Evolutionary conservation across 2,113 vertebrate genomes (phyloP).

Genomic region (Paedocypris sp.): DNA sequence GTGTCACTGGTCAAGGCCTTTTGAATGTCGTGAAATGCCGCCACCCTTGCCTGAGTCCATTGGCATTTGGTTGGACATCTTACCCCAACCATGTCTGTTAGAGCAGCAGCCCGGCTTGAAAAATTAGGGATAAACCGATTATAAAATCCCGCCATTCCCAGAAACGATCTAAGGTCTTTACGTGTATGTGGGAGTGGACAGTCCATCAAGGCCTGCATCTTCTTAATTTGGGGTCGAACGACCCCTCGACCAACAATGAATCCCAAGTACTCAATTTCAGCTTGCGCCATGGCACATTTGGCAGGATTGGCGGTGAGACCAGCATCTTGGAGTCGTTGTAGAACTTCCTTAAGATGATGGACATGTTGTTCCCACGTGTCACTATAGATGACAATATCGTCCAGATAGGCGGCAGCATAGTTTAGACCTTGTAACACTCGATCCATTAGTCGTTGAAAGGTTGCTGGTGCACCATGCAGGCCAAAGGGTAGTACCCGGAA

Average conservation of each 20-base stretch:
- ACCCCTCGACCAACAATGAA: background rate
- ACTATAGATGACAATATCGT: background rate
- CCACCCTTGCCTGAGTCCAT: background rate
- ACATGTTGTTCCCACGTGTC: constrained; percentile 6
- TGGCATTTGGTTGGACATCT: background rate
- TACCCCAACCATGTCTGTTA: background rate
- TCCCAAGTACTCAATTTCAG: background rate
- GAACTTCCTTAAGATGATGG: background rate
- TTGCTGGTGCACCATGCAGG: background rate
- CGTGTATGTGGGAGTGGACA: background rate
- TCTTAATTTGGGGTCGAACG: too few species aligned
- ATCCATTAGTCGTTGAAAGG: background rate
- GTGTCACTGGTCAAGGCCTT: background rate
- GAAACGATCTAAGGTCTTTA: background rate
- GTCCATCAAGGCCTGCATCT: background rate
- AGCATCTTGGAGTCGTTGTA: background rate
- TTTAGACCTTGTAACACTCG: background rate
- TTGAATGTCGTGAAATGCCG: background rate
- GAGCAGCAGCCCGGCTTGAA: background rate
- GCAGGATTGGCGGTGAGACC: constrained; percentile 10
- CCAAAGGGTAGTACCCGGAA: too few species aligned
- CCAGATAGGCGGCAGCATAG: background rate
- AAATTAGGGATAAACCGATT: background rate
- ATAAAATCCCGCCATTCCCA: background rate
- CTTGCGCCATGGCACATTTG: constrained; percentile 10